Base-by-base conservation (phyloP, 2,888 invertebrate species). In the Hemistola chrysoprasaria region DNA sequence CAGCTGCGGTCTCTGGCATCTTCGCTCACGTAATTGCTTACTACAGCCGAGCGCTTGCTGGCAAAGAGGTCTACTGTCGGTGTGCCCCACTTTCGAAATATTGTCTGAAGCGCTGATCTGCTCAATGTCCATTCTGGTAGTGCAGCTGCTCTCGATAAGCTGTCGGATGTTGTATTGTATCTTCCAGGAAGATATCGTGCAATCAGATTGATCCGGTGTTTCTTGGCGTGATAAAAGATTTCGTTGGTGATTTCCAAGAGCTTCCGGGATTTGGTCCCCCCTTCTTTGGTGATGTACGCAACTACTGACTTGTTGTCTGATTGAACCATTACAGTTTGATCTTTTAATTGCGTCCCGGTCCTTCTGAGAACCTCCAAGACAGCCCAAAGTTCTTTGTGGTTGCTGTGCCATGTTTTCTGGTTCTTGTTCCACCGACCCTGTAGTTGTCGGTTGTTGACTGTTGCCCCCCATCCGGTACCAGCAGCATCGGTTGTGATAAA, bases 221-320 rank as follows among this genome's bases (percentile, higher is more conserved):
- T 5, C 1, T 11, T 3, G 2, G 11, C 11, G 3, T 11, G 11
- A 3, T n/a, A 2, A 3, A 11, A 1, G 11, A 11, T n/a, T 11
- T 11, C n/a, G 26, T 7, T 1, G n/a, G 11, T 11, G 1, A 7
- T 7, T 6, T 25, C 9, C 9, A 10, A 6, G 6, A 30, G 30
- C 9, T 8, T 20, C 9, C 1, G 8, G 9, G 31, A 31, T 4
- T 22, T 22, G n/a, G 50, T 50, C 7, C 53, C 58, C 1, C 58
- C 53, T 25, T 56, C 34, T 3, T 54, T 56, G 4, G 27, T 27
- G 3, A 58, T 36, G 29, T 55, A 56, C n/a, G 31, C 10, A 2
- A 31, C 8, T 7, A 22, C 31, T 5, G 31, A 22, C 1, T 6
- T 6, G 9, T 51, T 56, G 54, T 56, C 59, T 10, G 52, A 40